These are phyloP conservation scores for Lasioglossum villosulum DNA, from an alignment of 2,888 invertebrate genomes.

Conservation along the genomic window DNA sequence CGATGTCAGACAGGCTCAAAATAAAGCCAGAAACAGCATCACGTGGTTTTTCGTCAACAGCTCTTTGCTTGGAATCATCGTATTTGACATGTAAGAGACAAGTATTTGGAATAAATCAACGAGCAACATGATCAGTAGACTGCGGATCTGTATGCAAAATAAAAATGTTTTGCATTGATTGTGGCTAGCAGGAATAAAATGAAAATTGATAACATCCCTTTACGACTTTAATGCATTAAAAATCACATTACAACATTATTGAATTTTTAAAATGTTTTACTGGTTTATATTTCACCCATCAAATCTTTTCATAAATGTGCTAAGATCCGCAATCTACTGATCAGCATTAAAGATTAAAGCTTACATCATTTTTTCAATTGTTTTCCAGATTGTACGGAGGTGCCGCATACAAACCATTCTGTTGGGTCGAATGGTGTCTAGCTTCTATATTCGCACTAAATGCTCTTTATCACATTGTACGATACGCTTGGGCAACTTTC, in stretches of 20 bases:
- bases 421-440: conserved; percentile 80
- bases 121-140: too few relatives aligned
- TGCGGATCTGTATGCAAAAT: too few relatives aligned
- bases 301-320: too few relatives aligned
- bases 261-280: too few relatives aligned
- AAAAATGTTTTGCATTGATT: too few relatives aligned
- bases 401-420: conserved; percentile 77
- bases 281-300: too few relatives aligned
- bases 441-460: conserved; percentile 85
- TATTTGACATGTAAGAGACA: conserved; percentile 87
- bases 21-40: conserved; percentile 85
- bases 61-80: conserved; percentile 85
- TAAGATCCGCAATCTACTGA: too few relatives aligned
- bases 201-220: too few relatives aligned
- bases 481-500: conserved; percentile 84
- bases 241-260: too few relatives aligned
- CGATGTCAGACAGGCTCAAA: conserved; percentile 85
- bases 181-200: too few relatives aligned
- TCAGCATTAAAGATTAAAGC: background rate
- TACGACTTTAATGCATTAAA: too few relatives aligned
- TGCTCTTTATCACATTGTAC: conserved; percentile 85
- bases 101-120: background rate
- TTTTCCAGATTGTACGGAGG: conserved; percentile 76
- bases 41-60: conserved; percentile 87
- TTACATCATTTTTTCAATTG: background rate